Base-by-base conservation (phyloP, 2,888 invertebrate genomes). In the Pasiphila rectangulata region DNA sequence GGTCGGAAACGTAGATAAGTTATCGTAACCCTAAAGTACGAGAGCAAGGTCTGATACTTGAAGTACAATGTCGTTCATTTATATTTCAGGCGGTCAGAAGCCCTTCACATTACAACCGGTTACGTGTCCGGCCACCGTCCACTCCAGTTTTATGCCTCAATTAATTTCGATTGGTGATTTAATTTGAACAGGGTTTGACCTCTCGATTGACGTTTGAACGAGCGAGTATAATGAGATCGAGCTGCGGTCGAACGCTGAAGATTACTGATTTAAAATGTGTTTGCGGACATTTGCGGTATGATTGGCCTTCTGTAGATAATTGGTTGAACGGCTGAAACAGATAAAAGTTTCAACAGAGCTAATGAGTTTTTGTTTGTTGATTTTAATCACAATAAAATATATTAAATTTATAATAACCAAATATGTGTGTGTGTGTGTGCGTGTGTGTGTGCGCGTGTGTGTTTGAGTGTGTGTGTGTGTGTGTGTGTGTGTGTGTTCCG, bases 131-230 rank as follows among this genome's bases (percentile, higher is more conserved):
- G 54, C 45, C 48, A 43, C 56, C 51, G 52, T 52, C 54, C 48
- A 45, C 51, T 45, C 58, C 64, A 61, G 55, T 73, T 73, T 67
- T 66, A 72, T 66, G 69, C 66, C 63, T 68, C 71, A 75, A 74
- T 78, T 75, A 75, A 75, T 75, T 71, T 65, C 58, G 72, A 71
- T 71, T 67, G 67, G 57, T 67, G 67, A 60, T 69, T 69, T 67
- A 72, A 75, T 74, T 75, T 69, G 63, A 65, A 64, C 64, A 64
- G 68, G 69, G 74, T 75, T 72, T 68, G 67, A 61, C 66, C 67
- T 64, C 59, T 63, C 69, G 63, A 64, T 63, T 64, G 65, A 61
- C 60, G 57, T 58, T 60, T 58, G 60, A 61, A 61, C 61, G 61
- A 61, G 57, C 63, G 54, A 54, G 56, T 56, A 67, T 74, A 74